Conservation (phyloP, 1,140 invertebrate genomes). For the Cotesia glomerata region DNA sequence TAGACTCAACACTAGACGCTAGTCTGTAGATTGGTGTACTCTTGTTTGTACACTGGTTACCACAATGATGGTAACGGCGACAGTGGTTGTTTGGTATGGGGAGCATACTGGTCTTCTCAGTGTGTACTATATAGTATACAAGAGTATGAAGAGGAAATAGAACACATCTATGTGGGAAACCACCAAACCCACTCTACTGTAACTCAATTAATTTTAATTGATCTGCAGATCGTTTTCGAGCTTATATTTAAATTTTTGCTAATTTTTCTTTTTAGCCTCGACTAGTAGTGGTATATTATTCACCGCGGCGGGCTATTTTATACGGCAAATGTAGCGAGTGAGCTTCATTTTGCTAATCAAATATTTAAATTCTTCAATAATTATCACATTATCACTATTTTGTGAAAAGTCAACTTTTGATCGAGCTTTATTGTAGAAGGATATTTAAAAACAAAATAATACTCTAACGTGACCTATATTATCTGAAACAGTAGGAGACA, state of each 20-base stretch:
- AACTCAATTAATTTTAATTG: slow-evolving; percentile 59
- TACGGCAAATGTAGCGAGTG: too few species aligned
- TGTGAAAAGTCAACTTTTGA: too few species aligned
- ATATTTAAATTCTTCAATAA: too few species aligned
- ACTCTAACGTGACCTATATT: too few species aligned
- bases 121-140: not conserved
- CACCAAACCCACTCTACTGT: slow-evolving; percentile 49
- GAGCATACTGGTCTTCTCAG: slow-evolving; percentile 22
- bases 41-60: slow-evolving; percentile 4
- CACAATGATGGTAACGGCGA: slow-evolving; percentile 17
- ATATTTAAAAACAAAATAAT: too few species aligned
- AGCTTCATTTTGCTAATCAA: too few species aligned
- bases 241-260: not conserved
- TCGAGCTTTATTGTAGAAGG: too few species aligned
- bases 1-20: too few species aligned
- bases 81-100: slow-evolving; percentile 17
- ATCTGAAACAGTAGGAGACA: too few species aligned
- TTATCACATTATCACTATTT: too few species aligned
- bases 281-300: too few species aligned
- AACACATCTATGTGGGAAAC: slow-evolving; percentile 49
- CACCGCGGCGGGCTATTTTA: too few species aligned
- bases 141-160: slow-evolving; percentile 30
- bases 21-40: not conserved
- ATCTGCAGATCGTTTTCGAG: slow-evolving; percentile 35
- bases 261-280: not conserved